Conservation (phyloP, 2,888 invertebrate species). For the Nemotelus nigrinus region DNA sequence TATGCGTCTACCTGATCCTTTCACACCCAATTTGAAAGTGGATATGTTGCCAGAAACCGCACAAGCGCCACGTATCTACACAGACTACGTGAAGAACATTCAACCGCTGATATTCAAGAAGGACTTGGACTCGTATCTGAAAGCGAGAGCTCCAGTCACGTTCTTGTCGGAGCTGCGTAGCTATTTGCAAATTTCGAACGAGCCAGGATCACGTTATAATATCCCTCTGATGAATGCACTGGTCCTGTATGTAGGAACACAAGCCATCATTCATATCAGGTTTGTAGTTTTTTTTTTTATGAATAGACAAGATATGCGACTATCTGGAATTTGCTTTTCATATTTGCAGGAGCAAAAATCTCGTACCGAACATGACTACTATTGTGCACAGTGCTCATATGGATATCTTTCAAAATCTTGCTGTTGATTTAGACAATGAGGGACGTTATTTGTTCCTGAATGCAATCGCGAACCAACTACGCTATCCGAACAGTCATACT, state of each 20-base stretch:
- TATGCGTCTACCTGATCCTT: constrained; percentile 98
- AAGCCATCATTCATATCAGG: constrained; percentile 89
- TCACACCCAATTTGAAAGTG: constrained; percentile 94
- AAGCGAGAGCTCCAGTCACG: constrained; percentile 92
- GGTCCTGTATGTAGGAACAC: constrained; percentile 96
- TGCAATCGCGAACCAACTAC: constrained; percentile 97
- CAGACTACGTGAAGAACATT: constrained; percentile 87
- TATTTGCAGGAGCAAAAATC: constrained; percentile 78
- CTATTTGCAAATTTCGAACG: constrained; percentile 87
- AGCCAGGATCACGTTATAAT: constrained; percentile 93
- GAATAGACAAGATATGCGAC: background rate
- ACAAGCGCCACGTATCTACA: constrained; percentile 87
- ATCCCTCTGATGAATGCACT: constrained; percentile 96
- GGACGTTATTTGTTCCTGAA: constrained; percentile 96
- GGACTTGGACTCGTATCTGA: constrained; percentile 96
- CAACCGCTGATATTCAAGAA: constrained; percentile 91
- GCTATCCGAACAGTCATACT: constrained; percentile 99
- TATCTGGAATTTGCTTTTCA: background rate
- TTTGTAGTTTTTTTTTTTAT: constrained; percentile 50
- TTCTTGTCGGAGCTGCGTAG: constrained; percentile 92
- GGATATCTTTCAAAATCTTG: constrained; percentile 99
- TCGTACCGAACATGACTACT: constrained; percentile 95
- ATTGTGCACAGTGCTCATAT: constrained; percentile 98
- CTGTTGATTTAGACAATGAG: constrained; percentile 97
- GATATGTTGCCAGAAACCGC: constrained; percentile 90